These are phyloP conservation scores for Brachionus sp. DNA, from an alignment of 1,140 invertebrate genomes.

Conservation along the genomic window DNA sequence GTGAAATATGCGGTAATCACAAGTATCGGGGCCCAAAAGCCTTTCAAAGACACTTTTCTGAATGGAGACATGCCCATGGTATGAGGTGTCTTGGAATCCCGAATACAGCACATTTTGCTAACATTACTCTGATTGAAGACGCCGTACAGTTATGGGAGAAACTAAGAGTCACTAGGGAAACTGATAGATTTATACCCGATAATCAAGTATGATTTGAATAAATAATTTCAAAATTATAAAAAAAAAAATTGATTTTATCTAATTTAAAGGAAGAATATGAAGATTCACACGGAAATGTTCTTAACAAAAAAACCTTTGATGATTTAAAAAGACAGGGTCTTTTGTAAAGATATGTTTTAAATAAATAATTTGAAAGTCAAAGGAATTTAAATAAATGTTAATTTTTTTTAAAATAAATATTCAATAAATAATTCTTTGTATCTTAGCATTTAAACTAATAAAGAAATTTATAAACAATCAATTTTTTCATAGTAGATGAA, in stretches of 20 bases:
- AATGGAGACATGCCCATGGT: slow-evolving; percentile 98
- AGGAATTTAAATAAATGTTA: background rate
- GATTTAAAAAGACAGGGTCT: slow-evolving; percentile 96
- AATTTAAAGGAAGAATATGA: slow-evolving; percentile 91
- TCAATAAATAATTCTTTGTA: background rate
- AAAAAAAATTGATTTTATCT: background rate
- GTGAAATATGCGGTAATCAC: slow-evolving; percentile 99
- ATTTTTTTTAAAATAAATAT: background rate
- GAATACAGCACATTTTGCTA: slow-evolving; percentile 99
- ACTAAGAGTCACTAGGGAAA: slow-evolving; percentile 87
- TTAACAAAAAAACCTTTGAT: slow-evolving; percentile 95
- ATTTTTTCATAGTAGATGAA: background rate
- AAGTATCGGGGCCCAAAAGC: slow-evolving; percentile 99
- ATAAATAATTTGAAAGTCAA: background rate
- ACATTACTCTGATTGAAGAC: slow-evolving; percentile 98
- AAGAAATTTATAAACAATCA: background rate
- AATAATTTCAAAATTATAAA: background rate
- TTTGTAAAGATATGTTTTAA: slow-evolving; percentile 63
- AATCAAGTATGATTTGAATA: slow-evolving; percentile 57
- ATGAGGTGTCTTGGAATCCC: slow-evolving; percentile 98
- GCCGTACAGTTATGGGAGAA: slow-evolving; percentile 95
- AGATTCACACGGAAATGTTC: slow-evolving; percentile 95
- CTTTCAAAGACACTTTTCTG: slow-evolving; percentile 98
- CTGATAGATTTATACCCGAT: slow-evolving; percentile 91
- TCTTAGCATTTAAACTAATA: background rate